These are phyloP conservation scores for Merops nubicus DNA, from an alignment of 2,113 vertebrate genomes.

Conservation along the genomic window DNA sequence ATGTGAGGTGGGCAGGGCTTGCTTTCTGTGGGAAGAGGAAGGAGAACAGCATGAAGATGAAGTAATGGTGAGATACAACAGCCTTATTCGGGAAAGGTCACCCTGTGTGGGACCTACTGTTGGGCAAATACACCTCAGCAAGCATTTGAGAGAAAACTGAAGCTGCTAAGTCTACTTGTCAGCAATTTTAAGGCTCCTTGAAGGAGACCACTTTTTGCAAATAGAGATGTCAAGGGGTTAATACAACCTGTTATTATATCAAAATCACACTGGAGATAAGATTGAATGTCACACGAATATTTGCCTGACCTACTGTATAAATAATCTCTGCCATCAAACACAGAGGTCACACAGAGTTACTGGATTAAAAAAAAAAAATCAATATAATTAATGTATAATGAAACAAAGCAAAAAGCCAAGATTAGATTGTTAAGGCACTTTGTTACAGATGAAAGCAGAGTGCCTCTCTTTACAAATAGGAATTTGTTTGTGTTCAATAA, in stretches of 20 bases:
- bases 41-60: neutral
- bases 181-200: neutral
- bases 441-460: neutral
- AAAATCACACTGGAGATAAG: conserved; percentile 16
- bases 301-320: conserved; percentile 34
- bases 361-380: neutral
- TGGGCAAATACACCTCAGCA: neutral
- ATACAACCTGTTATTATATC: neutral
- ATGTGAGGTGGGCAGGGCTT: neutral
- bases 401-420: conserved; percentile 20
- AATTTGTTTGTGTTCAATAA: neutral
- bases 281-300: neutral
- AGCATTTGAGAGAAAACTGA: neutral
- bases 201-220: neutral
- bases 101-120: neutral
- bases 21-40: neutral
- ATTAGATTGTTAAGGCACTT: neutral
- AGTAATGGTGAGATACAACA: neutral
- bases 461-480: neutral
- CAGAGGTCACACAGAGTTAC: neutral
- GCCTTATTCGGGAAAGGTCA: neutral
- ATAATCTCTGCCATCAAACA: conserved; percentile 22
- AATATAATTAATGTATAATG: conserved; percentile 37
- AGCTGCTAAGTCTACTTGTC: neutral
- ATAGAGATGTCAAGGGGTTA: neutral